Base-by-base conservation (phyloP, 2,113 vertebrate genomes). In the Thryonomys swinderianus region DNA sequence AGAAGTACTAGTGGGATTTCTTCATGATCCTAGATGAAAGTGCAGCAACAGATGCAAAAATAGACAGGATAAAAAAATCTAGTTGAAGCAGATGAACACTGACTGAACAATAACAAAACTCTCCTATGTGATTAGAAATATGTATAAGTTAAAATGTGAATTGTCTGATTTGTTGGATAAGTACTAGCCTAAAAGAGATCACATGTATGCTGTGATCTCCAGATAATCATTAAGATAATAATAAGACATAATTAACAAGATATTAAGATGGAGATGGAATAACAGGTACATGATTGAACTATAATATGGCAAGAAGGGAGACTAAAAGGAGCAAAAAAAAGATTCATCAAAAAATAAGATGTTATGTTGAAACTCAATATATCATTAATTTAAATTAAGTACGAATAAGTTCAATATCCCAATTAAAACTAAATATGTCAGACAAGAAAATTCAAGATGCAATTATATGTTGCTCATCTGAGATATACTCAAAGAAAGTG, bases 331-430 rank as follows among this genome's bases (percentile, higher is more conserved):
- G 13, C 37, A 79, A 85, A 85, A 59, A 91, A 81, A 3, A 88
- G n/a, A 81, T 64, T 37, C 37, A 34, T 25, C 32, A 66, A 74
- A 92, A 74, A 53, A 9, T 37, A 34, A 93, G 51, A 74, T 78
- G 34, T 32, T 34, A 82, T 88, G 80, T 91, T 81, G 85, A 90
- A 88, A 37, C 4, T 45, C 21, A 76, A 88, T 85, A 59, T 78
- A 61, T 67, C 64, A 88, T n/a, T 95, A 88, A 82, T 57, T 69
- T 92, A 71, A 88, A 76, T 89, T 81, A 89, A 93, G 74, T 96
- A 18, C 88, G 34, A 95, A 53, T 89, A 20, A 0, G 79, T 89
- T 95, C 73, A 88, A 79, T 88, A 94, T 69, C n/a, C 80, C 13
- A 66, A 48, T 83, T 91, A 45, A 67, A 95, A 95, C 64, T 78